Percentiles rank a stretch among this genome's conserved stretches.
Conservation (phyloP, 2,797 vertebrate species). For the Sparus aurata region DNA sequence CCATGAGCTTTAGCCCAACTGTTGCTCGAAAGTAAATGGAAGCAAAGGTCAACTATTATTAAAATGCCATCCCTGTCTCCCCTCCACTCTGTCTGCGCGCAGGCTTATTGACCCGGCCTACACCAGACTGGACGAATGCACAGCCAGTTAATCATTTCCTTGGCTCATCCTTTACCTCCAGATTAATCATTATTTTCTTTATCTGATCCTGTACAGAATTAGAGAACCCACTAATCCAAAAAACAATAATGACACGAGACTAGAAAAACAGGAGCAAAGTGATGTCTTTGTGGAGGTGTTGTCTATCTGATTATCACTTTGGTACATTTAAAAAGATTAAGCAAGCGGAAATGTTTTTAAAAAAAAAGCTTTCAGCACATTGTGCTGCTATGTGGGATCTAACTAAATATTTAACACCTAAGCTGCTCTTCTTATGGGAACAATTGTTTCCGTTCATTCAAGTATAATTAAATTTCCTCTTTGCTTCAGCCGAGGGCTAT, state of each 20-base stretch:
- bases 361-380: slow-evolving; percentile 39
- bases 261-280: slow-evolving; percentile 5
- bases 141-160: slow-evolving; percentile 61
- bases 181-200: slow-evolving; percentile 57
- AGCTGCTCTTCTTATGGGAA: slow-evolving; percentile 62
- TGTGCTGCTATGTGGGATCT: slow-evolving; percentile 36
- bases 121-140: slow-evolving; percentile 14
- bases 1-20: slow-evolving; percentile 15
- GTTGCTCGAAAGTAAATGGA: slow-evolving; percentile 41
- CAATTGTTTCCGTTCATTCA: slow-evolving; percentile 57
- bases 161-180: slow-evolving; percentile 49
- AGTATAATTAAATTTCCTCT: slow-evolving; percentile 67
- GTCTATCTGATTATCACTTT: slow-evolving; percentile 5
- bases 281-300: neutral
- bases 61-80: slow-evolving; percentile 18
- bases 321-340: slow-evolving; percentile 20
- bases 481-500: slow-evolving; percentile 55
- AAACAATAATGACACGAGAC: slow-evolving; percentile 23
- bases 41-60: slow-evolving; percentile 63
- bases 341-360: slow-evolving; percentile 48
- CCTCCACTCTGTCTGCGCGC: slow-evolving; percentile 2
- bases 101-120: slow-evolving; percentile 25
- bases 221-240: slow-evolving; percentile 35
- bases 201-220: slow-evolving; percentile 22
- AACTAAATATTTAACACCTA: slow-evolving; percentile 65